Evolutionary conservation across 2,113 vertebrate genomes (phyloP).

Genomic region (Rynchops niger): DNA sequence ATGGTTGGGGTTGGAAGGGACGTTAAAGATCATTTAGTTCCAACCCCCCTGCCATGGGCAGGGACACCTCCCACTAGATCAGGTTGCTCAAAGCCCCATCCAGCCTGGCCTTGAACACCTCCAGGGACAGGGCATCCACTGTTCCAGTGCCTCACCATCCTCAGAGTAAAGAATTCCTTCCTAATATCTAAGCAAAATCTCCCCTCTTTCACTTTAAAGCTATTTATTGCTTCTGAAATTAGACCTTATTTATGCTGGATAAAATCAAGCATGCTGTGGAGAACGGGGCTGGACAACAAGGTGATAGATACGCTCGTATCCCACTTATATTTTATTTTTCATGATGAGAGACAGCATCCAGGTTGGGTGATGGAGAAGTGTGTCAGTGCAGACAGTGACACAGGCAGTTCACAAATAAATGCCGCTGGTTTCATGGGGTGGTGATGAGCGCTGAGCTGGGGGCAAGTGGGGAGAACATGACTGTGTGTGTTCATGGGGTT

Average conservation of each 20-base stretch:
- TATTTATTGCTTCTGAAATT: background rate
- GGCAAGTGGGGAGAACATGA: background rate
- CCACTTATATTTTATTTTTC: background rate
- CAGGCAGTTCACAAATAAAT: background rate
- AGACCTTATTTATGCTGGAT: background rate
- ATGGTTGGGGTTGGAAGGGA: too few relatives aligned
- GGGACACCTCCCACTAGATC: too few relatives aligned
- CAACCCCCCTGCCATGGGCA: too few relatives aligned
- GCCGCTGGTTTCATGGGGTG: background rate
- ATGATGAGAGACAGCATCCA: background rate
- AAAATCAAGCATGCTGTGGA: background rate
- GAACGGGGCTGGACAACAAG: background rate
- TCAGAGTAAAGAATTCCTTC: too few relatives aligned
- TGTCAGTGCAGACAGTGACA: background rate
- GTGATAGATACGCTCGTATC: background rate
- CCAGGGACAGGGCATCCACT: too few relatives aligned
- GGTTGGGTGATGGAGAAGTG: background rate
- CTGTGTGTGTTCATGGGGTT: constrained; percentile 47
- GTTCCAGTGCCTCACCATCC: too few relatives aligned
- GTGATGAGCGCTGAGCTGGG: background rate
- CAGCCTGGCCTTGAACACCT: too few relatives aligned
- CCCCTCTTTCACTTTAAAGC: too few relatives aligned
- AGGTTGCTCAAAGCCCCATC: too few relatives aligned
- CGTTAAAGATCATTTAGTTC: too few relatives aligned
- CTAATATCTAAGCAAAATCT: too few relatives aligned